Evolutionary conservation across 1,140 invertebrate genomes (phyloP).

Genomic region (Metaphire vulgaris): DNA sequence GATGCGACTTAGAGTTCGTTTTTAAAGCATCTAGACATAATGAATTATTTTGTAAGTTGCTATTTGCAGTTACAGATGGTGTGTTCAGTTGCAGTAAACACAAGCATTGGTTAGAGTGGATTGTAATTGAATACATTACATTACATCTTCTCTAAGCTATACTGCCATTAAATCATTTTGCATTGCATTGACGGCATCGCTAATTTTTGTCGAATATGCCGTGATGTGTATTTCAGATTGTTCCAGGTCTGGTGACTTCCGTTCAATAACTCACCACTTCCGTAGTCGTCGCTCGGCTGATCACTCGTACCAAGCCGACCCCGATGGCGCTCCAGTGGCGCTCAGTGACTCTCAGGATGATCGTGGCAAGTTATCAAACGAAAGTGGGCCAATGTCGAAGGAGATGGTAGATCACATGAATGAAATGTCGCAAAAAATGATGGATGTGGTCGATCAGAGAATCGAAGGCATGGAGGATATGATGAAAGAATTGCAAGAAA

Average conservation of each 20-base stretch:
- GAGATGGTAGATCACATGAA: background rate
- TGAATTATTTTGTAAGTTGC: no score
- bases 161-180: no score
- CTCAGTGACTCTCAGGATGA: no score
- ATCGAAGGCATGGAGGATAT: background rate
- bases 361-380: background rate
- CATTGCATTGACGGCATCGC: no score
- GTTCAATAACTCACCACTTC: conserved; percentile 38
- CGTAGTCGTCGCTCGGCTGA: conserved; percentile 39
- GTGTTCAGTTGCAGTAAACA: no score
- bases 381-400: background rate
- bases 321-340: background rate
- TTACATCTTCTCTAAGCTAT: no score
- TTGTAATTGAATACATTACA: no score
- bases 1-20: no score
- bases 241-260: conserved; percentile 43
- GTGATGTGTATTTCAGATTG: conserved; percentile 52
- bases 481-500: background rate
- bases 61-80: no score
- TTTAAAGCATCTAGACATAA: no score
- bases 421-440: background rate
- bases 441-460: background rate
- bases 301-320: background rate
- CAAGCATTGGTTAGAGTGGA: no score
- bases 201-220: no score